phyloP scores from a whole-genome alignment of 2,888 invertebrate species.

The Acrocyrtus sp. region DNA sequence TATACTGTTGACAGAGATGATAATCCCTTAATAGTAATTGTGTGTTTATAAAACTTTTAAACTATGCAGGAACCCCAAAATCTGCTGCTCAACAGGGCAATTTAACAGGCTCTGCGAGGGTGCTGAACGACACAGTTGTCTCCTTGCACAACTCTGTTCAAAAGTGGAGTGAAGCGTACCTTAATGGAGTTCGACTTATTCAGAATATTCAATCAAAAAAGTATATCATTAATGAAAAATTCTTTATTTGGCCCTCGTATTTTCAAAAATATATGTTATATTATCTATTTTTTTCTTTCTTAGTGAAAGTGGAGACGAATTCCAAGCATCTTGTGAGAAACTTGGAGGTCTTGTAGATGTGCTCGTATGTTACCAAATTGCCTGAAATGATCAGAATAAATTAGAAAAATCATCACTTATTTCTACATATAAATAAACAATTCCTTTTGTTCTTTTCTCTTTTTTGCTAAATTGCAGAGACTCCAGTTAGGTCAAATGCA shows the following conservation, averaged over 20 bases:
- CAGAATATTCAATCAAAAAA: constrained; percentile 42
- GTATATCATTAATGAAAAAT: constrained; percentile 33
- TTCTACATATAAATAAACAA: background rate
- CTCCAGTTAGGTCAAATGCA: constrained; percentile 33
- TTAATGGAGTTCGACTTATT: constrained; percentile 44
- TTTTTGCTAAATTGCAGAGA: no score
- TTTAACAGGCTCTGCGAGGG: constrained; percentile 53
- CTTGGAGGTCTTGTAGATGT: constrained; percentile 50
- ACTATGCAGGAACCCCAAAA: constrained; percentile 35
- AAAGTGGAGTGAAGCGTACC: constrained; percentile 54
- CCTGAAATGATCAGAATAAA: background rate
- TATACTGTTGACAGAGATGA: background rate
- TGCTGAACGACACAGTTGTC: constrained; percentile 55
- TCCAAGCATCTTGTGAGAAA: constrained; percentile 52
- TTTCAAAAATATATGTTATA: no score
- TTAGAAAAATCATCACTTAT: background rate
- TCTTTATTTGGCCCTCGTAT: background rate
- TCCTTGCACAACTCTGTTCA: constrained; percentile 52
- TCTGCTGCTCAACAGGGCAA: constrained; percentile 53
- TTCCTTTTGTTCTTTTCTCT: constrained; percentile 1
- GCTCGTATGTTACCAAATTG: constrained; percentile 45
- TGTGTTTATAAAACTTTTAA: no score
- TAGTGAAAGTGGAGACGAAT: constrained; percentile 45
- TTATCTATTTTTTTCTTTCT: constrained; percentile 19
- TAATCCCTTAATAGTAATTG: background rate